Base-by-base conservation (phyloP, 2,113 vertebrate species). In the Machaerirhynchus nigripectus region DNA sequence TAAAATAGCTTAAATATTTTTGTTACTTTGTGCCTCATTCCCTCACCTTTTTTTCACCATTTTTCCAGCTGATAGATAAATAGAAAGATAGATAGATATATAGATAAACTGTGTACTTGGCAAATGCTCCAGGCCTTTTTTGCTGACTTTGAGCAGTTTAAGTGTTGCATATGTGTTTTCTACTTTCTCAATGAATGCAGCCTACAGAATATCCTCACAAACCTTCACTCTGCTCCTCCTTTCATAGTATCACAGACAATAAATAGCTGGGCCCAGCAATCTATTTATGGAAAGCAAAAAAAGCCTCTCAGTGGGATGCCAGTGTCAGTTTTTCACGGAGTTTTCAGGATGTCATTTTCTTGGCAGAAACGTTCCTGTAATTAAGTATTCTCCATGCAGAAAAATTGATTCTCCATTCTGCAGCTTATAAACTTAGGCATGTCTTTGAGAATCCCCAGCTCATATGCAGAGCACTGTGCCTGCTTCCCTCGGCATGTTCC, bases 401-500 rank as follows among this genome's bases (percentile, higher is more conserved):
- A 94, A 94, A 97, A 95, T 97, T 97, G 95, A 97, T 97, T 96
- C 90, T 95, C 86, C 71, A 79, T 90, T 95, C 93, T 96, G 93
- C 84, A 94, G 94, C 93, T 97, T 95, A 93, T 95, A 97, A 97
- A 95, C 95, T 96, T 55, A 26, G 84, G 68, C 67, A 70, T 94
- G 93, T 95, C 70, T 91, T 73, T 96, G 89, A 87, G 94, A 89
- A 91, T 77, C 71, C 78, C 56, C 68, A 68, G 84, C 81, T 93
- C 90, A 94, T 96, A 84, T 94, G 84, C 89, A 95, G 91, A 96
- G 56, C 49, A 8, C 39, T 73, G 40, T 35, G 63, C 68, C 78
- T 52, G 73, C 57, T 88, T 95, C 74, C 42, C 63, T 87, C 7
- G 22, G 64, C 60, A 24, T 40, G 76, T 61, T 96, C 64, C 50